Percentiles rank a stretch among this genome's conserved stretches.
Evolutionary conservation across 2,113 vertebrate genomes (phyloP).

Genomic region (Lanius collurio): DNA sequence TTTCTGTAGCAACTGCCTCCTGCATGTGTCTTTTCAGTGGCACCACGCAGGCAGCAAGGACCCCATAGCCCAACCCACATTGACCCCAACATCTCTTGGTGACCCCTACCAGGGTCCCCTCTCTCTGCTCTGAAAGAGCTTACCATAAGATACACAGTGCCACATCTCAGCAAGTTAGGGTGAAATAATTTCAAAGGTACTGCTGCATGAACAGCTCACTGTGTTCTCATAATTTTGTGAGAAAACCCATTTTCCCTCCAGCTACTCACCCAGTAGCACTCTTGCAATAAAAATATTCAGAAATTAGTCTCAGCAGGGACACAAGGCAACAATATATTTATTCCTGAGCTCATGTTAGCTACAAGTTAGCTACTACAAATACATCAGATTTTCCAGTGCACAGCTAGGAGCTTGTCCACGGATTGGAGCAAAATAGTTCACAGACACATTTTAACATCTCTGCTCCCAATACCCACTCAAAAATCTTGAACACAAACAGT

Average conservation of each 20-base stretch:
- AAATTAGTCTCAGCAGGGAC: background rate
- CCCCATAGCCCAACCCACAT: background rate
- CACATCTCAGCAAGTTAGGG: background rate
- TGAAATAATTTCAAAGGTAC: background rate
- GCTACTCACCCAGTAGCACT: background rate
- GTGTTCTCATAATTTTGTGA: background rate
- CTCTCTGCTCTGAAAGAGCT: background rate
- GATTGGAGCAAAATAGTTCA: background rate
- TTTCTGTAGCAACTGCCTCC: background rate
- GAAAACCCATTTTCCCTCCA: background rate
- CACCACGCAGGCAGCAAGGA: accelerated
- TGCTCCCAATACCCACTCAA: background rate
- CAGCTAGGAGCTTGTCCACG: background rate
- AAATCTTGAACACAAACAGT: background rate
- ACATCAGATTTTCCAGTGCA: background rate
- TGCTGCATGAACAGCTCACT: background rate
- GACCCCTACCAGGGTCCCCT: background rate
- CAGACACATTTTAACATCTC: background rate
- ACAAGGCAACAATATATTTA: background rate
- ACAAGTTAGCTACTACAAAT: background rate
- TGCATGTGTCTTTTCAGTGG: accelerated
- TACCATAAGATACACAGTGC: background rate
- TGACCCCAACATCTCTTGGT: accelerated
- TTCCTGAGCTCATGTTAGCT: background rate
- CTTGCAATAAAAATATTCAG: background rate